Percentiles rank a stretch among this genome's conserved stretches.
phyloP scores from a whole-genome alignment of 2,888 invertebrate genomes.

The Drosophila testacea region DNA sequence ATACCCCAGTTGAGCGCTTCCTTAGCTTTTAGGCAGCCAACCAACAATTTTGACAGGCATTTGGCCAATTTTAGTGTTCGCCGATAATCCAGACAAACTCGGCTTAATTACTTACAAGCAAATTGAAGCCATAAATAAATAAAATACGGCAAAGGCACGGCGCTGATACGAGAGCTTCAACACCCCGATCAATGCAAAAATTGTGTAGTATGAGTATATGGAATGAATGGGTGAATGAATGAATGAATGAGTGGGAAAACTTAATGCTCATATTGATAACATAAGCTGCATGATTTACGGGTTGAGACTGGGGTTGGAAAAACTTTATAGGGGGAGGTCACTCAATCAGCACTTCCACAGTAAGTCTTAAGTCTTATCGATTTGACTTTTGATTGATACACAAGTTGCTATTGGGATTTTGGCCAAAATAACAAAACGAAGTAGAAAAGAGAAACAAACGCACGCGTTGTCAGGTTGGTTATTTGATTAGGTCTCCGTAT shows the following conservation, averaged over 20 bases:
- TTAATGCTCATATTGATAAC: conserved; percentile 77
- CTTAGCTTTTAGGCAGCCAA: conserved; percentile 35
- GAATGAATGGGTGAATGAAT: conserved; percentile 1
- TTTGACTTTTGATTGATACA: conserved; percentile 78
- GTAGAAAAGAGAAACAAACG: conserved; percentile 3
- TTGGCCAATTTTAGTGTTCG: conserved; percentile 55
- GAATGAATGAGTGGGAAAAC: conserved; percentile 16
- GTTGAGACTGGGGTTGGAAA: conserved; percentile 3
- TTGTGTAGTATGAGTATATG: conserved; percentile 4
- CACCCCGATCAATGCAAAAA: conserved; percentile 42
- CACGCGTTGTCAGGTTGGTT: conserved; percentile 45
- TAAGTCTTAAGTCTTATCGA: conserved; percentile 71
- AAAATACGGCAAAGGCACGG: conserved; percentile 46
- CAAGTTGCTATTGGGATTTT: conserved; percentile 41
- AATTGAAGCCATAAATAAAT: conserved; percentile 78
- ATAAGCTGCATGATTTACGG: conserved; percentile 69
- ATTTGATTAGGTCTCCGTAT: conserved; percentile 60
- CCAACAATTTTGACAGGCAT: conserved; percentile 49
- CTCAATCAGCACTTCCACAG: conserved; percentile 51
- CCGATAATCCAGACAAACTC: conserved; percentile 73
- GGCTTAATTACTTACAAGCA: conserved; percentile 76
- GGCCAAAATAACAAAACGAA: conserved; percentile 7
- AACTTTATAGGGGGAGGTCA: conserved; percentile 7
- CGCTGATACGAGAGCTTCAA: conserved; percentile 61
- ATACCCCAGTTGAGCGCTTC: background rate